phyloP scores from a whole-genome alignment of 1,140 invertebrate genomes.

The Leptestheria dahalacensis region DNA sequence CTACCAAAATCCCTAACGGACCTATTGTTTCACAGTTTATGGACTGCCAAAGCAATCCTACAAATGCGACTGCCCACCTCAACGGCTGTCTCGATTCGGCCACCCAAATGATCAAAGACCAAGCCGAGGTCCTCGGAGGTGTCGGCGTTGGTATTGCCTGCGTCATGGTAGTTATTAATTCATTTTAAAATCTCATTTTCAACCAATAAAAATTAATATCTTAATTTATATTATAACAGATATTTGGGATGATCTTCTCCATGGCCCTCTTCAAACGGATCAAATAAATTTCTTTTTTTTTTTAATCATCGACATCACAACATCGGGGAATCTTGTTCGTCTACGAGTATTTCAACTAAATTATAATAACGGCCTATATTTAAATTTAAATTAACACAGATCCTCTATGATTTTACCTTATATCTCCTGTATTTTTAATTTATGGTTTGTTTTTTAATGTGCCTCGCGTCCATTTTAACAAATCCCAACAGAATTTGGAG shows the following conservation, averaged over 20 bases:
- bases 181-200: background rate
- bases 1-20: too few species aligned
- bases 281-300: slow-evolving; percentile 12
- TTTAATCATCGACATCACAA: too few species aligned
- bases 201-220: background rate
- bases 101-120: slow-evolving; percentile 41
- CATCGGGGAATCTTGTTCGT: too few species aligned
- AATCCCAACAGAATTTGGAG: too few species aligned
- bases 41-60: slow-evolving; percentile 10
- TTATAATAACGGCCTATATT: too few species aligned
- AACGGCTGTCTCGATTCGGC: slow-evolving; percentile 28
- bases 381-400: too few species aligned
- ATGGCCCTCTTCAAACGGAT: slow-evolving; percentile 26
- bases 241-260: slow-evolving; percentile 26
- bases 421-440: too few species aligned
- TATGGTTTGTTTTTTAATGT: too few species aligned
- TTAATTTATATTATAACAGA: slow-evolving; percentile 18
- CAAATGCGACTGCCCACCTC: slow-evolving; percentile 8
- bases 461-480: too few species aligned
- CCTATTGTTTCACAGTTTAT: slow-evolving; percentile 8
- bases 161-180: slow-evolving; percentile 46
- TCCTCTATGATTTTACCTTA: too few species aligned
- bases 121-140: slow-evolving; percentile 60
- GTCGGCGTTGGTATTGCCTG: slow-evolving; percentile 63
- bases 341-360: too few species aligned